Percentiles rank a stretch among this genome's conserved stretches.
Evolutionary conservation across 1,140 invertebrate species (phyloP).

Genomic region (Limonius californicus): DNA sequence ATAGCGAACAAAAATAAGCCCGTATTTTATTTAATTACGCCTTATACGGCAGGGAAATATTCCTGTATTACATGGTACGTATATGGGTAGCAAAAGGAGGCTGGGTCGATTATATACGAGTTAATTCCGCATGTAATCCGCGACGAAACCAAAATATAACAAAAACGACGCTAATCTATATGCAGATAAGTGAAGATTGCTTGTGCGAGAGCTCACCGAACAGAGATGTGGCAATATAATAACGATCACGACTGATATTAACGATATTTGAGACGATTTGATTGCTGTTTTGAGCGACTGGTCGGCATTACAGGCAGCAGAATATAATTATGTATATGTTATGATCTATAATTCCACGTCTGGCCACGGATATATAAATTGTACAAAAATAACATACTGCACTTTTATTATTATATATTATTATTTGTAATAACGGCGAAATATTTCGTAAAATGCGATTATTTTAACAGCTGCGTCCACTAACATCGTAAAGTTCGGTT

Average conservation of each 20-base stretch:
- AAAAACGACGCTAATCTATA: not conserved
- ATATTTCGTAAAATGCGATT: slow-evolving; percentile 9
- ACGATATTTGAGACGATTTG: slow-evolving; percentile 13
- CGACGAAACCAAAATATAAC: no score
- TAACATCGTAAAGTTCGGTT: not conserved
- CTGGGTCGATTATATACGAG: no score
- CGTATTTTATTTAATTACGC: no score
- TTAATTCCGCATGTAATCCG: no score
- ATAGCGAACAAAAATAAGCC: not conserved
- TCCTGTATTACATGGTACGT: no score
- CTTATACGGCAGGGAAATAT: no score
- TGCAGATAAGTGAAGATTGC: not conserved
- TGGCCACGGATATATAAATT: slow-evolving; percentile 29
- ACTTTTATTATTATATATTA: slow-evolving; percentile 19
- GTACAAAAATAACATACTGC: slow-evolving; percentile 9
- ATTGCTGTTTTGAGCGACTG: slow-evolving; percentile 14
- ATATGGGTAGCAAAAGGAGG: no score
- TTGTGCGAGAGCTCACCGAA: not conserved
- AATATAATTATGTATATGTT: slow-evolving; percentile 38
- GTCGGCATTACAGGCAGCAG: slow-evolving; percentile 18
- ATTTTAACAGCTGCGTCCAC: slow-evolving; percentile 3
- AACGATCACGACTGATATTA: slow-evolving; percentile 15
- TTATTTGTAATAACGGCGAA: slow-evolving; percentile 15
- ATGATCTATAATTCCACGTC: slow-evolving; percentile 37
- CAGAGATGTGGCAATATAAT: not conserved